Conservation (phyloP, 2,113 vertebrate species). For the Natator depressus region DNA sequence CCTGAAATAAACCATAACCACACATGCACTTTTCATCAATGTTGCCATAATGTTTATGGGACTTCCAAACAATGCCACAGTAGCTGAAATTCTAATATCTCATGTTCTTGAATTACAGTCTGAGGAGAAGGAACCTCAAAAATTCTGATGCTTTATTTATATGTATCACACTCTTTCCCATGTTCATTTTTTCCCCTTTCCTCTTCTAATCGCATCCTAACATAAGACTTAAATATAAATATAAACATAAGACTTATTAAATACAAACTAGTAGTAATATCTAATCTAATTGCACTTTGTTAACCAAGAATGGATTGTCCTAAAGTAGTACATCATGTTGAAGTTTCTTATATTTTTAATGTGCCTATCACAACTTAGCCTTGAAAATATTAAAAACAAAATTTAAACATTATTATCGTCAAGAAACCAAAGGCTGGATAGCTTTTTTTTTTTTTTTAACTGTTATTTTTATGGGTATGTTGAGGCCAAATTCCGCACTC, state of each 20-base stretch:
- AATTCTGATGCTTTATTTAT: accelerated
- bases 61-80: background rate
- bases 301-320: accelerated
- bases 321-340: accelerated
- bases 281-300: too few relatives aligned
- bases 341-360: background rate
- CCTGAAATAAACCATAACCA: background rate
- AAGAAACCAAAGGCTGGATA: background rate
- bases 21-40: accelerated
- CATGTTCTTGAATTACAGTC: accelerated
- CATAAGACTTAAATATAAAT: too few relatives aligned
- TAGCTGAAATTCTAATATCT: background rate
- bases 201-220: accelerated
- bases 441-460: too few relatives aligned
- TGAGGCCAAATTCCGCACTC: accelerated
- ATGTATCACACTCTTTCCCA: background rate
- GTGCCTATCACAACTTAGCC: background rate
- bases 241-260: too few relatives aligned
- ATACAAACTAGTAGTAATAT: background rate
- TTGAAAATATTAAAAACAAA: background rate
- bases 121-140: accelerated
- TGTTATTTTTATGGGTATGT: accelerated
- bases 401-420: background rate
- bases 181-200: background rate
- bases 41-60: background rate